Percentiles rank a stretch among this genome's conserved stretches.
Evolutionary conservation across 2,113 vertebrate genomes (phyloP).

Genomic region (Gobio gobio): DNA sequence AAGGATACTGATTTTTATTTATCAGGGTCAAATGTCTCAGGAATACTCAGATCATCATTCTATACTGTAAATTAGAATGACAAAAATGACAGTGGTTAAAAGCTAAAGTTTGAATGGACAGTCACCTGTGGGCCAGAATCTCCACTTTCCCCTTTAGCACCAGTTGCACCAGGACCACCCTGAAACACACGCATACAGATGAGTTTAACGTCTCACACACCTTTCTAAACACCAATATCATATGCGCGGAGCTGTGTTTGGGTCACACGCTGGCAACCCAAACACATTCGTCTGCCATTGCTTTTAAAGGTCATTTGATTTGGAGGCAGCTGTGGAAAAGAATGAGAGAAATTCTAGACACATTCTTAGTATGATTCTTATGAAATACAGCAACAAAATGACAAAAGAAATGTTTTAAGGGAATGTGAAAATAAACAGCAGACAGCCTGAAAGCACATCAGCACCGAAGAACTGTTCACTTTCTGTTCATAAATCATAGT

Average conservation of each 20-base stretch:
- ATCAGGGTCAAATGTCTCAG: neutral
- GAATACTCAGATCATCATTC: neutral
- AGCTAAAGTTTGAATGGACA: neutral
- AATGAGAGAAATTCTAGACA: neutral
- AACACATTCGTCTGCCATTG: constrained; percentile 5
- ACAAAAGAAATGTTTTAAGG: neutral
- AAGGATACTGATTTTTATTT: too few species aligned
- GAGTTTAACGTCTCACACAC: constrained; percentile 18
- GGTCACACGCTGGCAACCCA: neutral
- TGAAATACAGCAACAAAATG: neutral
- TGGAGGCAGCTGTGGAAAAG: constrained; percentile 12
- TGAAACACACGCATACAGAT: constrained; percentile 63
- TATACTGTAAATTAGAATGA: neutral
- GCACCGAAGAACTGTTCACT: neutral
- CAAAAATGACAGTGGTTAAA: neutral
- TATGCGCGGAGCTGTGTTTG: constrained; percentile 21
- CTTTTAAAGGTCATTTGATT: neutral
- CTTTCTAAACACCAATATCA: constrained; percentile 30
- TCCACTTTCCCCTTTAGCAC: constrained; percentile 93
- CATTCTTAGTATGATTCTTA: neutral
- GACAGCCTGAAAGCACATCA: neutral
- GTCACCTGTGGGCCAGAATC: constrained; percentile 90
- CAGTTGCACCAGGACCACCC: constrained; percentile 88
- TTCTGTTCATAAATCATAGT: constrained; percentile 41
- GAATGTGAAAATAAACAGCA: neutral